Percentiles rank a stretch among this genome's conserved stretches.
Evolutionary conservation across 2,888 invertebrate genomes (phyloP).

Genomic region (Eristalis arbustorum): DNA sequence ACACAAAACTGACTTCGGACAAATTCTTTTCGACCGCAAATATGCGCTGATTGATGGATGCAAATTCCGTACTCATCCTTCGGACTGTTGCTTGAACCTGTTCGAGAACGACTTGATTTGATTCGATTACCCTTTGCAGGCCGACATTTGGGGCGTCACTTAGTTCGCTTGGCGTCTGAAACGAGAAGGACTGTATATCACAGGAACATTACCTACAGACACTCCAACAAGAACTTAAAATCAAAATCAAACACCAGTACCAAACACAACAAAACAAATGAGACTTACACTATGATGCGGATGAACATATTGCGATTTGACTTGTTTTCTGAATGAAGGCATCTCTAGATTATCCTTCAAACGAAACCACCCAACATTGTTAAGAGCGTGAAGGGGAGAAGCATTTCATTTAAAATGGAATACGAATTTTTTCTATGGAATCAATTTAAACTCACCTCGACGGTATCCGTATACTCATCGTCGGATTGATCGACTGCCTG

Average conservation of each 20-base stretch:
- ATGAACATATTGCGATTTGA: constrained; percentile 68
- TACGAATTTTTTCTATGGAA: not conserved
- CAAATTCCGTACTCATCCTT: constrained; percentile 78
- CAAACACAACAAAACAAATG: constrained; percentile 44
- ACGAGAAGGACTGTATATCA: constrained; percentile 42
- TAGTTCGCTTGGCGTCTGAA: constrained; percentile 62
- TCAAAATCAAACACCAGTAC: constrained; percentile 21
- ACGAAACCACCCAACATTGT: constrained; percentile 42
- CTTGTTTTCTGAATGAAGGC: constrained; percentile 68
- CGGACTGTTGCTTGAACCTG: constrained; percentile 77
- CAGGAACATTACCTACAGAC: constrained; percentile 25
- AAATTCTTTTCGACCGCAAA: constrained; percentile 76
- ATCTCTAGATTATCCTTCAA: constrained; percentile 68
- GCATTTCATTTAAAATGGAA: constrained; percentile 43
- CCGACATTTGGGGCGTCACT: constrained; percentile 33
- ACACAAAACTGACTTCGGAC: constrained; percentile 73
- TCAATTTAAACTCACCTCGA: constrained; percentile 83
- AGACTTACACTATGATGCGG: constrained; percentile 67
- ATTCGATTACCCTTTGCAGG: constrained; percentile 74
- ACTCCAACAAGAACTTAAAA: not conserved
- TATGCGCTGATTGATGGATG: constrained; percentile 76
- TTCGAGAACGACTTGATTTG: constrained; percentile 75
- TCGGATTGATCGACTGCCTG: constrained; percentile 79
- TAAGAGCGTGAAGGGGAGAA: constrained; percentile 48
- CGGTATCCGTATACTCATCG: constrained; percentile 91